phyloP scores from a whole-genome alignment of 2,888 invertebrate genomes.

The Ecliptopera silaceata region DNA sequence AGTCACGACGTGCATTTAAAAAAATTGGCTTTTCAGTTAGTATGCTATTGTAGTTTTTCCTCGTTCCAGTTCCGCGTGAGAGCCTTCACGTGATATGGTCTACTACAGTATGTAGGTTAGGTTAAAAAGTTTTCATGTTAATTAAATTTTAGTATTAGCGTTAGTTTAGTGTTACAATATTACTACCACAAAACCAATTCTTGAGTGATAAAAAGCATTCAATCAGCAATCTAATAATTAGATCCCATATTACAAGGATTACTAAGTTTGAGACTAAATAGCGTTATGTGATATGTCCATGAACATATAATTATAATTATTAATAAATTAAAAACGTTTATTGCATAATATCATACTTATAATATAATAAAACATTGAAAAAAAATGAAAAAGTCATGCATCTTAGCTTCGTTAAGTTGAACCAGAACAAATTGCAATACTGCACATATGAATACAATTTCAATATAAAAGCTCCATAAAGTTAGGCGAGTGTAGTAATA shows the following conservation, averaged over 20 bases:
- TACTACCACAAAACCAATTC: too few relatives aligned
- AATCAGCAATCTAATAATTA: too few relatives aligned
- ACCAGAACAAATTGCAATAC: background rate
- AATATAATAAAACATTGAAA: background rate
- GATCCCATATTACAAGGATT: too few relatives aligned
- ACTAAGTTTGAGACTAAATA: too few relatives aligned
- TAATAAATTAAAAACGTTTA: background rate
- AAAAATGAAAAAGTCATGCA: background rate
- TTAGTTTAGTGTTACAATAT: background rate
- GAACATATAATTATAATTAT: too few relatives aligned
- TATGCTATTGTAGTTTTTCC: constrained; percentile 58
- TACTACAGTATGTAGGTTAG: constrained; percentile 35
- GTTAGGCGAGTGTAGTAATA: constrained; percentile 17
- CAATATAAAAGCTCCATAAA: constrained; percentile 27
- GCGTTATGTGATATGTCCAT: too few relatives aligned
- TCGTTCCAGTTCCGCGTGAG: constrained; percentile 54
- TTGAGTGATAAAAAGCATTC: too few relatives aligned
- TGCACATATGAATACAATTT: background rate
- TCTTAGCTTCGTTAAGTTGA: background rate
- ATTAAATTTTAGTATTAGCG: constrained; percentile 43
- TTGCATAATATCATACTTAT: too few relatives aligned
- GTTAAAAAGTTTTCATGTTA: constrained; percentile 50
- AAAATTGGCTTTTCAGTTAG: constrained; percentile 64
- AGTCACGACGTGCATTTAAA: constrained; percentile 57
- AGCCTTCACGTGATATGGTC: background rate